These are phyloP conservation scores for Thumatha senex DNA, from an alignment of 2,888 invertebrate genomes.

Conservation along the genomic window DNA sequence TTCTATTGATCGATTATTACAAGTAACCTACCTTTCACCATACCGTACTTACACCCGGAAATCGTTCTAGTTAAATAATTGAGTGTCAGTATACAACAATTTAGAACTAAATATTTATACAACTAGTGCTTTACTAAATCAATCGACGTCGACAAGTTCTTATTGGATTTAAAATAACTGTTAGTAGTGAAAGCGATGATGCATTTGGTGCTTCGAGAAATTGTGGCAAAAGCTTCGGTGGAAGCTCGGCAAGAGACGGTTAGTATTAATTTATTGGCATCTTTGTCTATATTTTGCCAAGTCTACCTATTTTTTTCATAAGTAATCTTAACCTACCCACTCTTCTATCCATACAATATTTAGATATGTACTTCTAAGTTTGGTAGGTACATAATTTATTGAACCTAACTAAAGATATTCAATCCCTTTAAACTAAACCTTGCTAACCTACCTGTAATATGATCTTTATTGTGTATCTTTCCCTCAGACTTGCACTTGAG, in stretches of 20 bases:
- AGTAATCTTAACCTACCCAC: too few species aligned
- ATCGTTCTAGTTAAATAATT: slow-evolving; percentile 33
- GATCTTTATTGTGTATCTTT: too few species aligned
- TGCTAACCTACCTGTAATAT: too few species aligned
- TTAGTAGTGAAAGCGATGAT: slow-evolving; percentile 62
- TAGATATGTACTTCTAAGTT: background rate
- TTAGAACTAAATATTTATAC: slow-evolving; percentile 1
- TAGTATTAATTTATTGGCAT: slow-evolving; percentile 34
- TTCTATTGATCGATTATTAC: slow-evolving; percentile 1
- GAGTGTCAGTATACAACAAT: slow-evolving; percentile 10
- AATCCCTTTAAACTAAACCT: too few species aligned
- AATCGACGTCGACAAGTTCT: slow-evolving; percentile 10
- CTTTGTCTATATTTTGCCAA: too few species aligned
- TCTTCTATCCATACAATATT: too few species aligned
- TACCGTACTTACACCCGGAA: too few species aligned
- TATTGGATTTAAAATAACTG: slow-evolving; percentile 29
- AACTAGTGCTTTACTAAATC: slow-evolving; percentile 8
- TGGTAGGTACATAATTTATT: too few species aligned
- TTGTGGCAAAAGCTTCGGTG: slow-evolving; percentile 65
- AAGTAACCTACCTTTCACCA: slow-evolving; percentile 41
- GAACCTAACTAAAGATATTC: too few species aligned
- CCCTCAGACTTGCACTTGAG: too few species aligned
- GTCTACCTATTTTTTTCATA: too few species aligned
- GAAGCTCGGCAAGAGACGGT: slow-evolving; percentile 68
- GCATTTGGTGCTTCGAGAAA: slow-evolving; percentile 68